Conservation (phyloP, 2,797 vertebrate genomes). For the Centropyge bicolor region DNA sequence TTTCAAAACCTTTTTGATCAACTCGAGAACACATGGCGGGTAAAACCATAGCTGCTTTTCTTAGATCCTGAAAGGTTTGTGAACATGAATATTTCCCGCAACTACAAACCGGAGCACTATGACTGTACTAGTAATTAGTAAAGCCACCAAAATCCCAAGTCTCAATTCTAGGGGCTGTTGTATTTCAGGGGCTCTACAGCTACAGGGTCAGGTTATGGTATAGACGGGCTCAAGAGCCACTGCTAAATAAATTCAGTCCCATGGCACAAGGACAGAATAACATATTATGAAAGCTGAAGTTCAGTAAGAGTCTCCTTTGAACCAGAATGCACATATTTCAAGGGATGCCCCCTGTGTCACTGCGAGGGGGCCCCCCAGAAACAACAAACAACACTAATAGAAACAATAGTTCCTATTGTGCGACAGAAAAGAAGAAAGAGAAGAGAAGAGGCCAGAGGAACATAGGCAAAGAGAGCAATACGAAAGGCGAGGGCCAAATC, state of each 20-base stretch:
- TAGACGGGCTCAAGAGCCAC: background rate
- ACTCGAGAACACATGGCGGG: constrained; percentile 21
- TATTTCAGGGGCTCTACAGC: background rate
- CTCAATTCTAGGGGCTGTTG: background rate
- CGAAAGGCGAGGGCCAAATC: constrained; percentile 19
- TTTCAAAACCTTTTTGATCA: constrained; percentile 43
- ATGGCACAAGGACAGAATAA: constrained; percentile 23
- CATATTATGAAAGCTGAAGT: constrained; percentile 51
- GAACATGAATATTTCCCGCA: constrained; percentile 35
- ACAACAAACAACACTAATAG: constrained; percentile 67
- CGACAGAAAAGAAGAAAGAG: constrained; percentile 26
- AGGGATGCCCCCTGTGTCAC: constrained; percentile 54
- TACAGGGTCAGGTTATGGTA: background rate
- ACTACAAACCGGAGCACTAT: constrained; percentile 29
- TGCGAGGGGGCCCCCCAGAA: constrained; percentile 55
- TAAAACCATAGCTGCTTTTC: constrained; percentile 52
- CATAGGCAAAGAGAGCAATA: background rate
- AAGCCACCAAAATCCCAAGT: constrained; percentile 12
- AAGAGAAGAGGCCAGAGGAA: constrained; percentile 3
- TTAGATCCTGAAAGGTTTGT: constrained; percentile 41
- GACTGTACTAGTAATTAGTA: constrained; percentile 45
- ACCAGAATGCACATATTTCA: constrained; percentile 47
- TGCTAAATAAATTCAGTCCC: constrained; percentile 14
- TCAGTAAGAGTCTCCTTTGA: constrained; percentile 54
- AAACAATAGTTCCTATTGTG: constrained; percentile 69